phyloP scores from a whole-genome alignment of 2,888 invertebrate genomes.

The Archips crataeganus region DNA sequence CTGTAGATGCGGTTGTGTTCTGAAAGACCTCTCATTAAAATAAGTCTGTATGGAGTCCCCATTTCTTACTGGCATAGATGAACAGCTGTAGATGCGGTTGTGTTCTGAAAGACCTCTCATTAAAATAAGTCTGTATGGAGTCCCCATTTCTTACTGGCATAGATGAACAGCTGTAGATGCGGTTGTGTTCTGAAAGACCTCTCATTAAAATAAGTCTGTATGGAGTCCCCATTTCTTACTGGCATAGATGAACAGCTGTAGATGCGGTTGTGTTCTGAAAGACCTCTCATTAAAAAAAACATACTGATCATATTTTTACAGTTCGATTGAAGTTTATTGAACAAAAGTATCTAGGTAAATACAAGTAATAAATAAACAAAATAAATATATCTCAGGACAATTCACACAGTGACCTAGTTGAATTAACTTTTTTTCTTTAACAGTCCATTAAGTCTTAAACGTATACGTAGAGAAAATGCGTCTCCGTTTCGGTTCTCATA shows the following conservation, averaged over 20 bases:
- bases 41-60: constrained; percentile 71
- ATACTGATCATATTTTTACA: too few relatives aligned
- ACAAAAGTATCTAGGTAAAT: too few relatives aligned
- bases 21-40: constrained; percentile 49
- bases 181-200: neutral
- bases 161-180: constrained; percentile 43
- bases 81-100: constrained; percentile 21
- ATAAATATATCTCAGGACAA: too few relatives aligned
- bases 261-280: constrained; percentile 1
- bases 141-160: constrained; percentile 56
- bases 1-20: constrained; percentile 11
- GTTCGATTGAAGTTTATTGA: too few relatives aligned
- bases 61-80: constrained; percentile 53
- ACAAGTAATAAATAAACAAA: too few relatives aligned
- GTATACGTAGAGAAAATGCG: too few relatives aligned
- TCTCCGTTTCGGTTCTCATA: too few relatives aligned
- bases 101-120: neutral
- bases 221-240: constrained; percentile 57
- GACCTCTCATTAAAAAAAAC: too few relatives aligned
- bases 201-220: too few relatives aligned
- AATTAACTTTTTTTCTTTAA: too few relatives aligned
- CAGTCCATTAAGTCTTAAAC: too few relatives aligned
- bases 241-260: constrained; percentile 46
- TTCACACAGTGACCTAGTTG: too few relatives aligned
- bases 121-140: constrained; percentile 73